phyloP scores from a whole-genome alignment of 2,797 vertebrate genomes.

The Rhinoraja longicauda region DNA sequence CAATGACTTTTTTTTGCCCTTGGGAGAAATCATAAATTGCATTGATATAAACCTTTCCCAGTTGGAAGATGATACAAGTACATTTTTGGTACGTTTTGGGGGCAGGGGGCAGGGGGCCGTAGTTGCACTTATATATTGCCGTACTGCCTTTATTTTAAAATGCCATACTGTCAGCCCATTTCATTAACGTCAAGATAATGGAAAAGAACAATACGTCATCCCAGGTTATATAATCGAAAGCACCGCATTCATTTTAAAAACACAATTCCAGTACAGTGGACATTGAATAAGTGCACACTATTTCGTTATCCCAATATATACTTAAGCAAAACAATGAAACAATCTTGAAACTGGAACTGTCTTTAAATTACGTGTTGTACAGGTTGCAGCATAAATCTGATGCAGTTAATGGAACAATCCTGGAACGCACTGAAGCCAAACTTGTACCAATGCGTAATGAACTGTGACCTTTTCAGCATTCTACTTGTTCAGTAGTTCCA shows the following conservation, averaged over 20 bases:
- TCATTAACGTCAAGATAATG: background rate
- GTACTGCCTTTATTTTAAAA: background rate
- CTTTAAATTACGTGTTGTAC: background rate
- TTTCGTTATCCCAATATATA: background rate
- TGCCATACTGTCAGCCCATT: background rate
- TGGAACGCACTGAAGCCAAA: background rate
- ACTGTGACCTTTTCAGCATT: background rate
- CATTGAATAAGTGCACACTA: background rate
- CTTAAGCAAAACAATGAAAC: background rate
- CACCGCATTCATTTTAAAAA: background rate
- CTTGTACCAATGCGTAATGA: background rate
- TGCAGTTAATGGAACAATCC: background rate
- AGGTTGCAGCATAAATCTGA: background rate
- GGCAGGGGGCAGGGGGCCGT: background rate
- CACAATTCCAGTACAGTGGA: background rate
- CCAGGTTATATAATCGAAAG: background rate
- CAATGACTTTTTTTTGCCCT: constrained; percentile 2
- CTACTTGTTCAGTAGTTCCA: background rate
- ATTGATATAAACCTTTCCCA: background rate
- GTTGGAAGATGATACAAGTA: background rate
- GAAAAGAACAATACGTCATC: background rate
- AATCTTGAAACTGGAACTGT: background rate
- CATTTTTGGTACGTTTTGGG: too few species aligned
- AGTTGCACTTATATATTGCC: background rate
- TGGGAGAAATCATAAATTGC: background rate